Conservation (phyloP, 2,888 invertebrate genomes). For the Lottia gigantea region DNA sequence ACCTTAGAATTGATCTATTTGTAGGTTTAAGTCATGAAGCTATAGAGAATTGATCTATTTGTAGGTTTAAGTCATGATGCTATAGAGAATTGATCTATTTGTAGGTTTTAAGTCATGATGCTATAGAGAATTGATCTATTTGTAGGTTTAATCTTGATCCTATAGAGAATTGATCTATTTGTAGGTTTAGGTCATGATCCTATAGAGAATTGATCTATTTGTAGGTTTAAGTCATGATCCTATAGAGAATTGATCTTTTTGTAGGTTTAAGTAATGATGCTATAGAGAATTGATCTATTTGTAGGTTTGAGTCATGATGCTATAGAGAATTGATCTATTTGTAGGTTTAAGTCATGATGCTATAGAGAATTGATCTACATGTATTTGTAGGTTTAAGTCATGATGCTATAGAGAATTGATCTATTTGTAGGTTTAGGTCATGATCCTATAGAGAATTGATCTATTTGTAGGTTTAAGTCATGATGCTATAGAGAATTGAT, state of each 20-base stretch:
- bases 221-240: constrained; percentile 77
- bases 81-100: constrained; percentile 78
- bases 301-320: constrained; percentile 77
- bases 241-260: constrained; percentile 78
- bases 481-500: constrained; percentile 84
- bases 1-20: constrained; percentile 19
- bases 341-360: constrained; percentile 77
- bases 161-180: constrained; percentile 78
- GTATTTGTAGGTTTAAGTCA: constrained; percentile 73
- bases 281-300: constrained; percentile 78
- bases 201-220: constrained; percentile 78
- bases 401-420: constrained; percentile 84
- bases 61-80: constrained; percentile 77
- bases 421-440: constrained; percentile 73
- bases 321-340: constrained; percentile 78
- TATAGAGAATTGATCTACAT: no score
- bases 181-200: constrained; percentile 77
- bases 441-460: constrained; percentile 84
- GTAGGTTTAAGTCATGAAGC: constrained; percentile 77
- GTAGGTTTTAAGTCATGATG: constrained; percentile 77
- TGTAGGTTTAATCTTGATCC: constrained; percentile 77
- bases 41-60: constrained; percentile 78
- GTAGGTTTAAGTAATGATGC: constrained; percentile 77
- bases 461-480: constrained; percentile 73
- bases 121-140: constrained; percentile 79